These are phyloP conservation scores for Daphoenositta chrysoptera DNA, from an alignment of 2,113 vertebrate species.

Conservation along the genomic window DNA sequence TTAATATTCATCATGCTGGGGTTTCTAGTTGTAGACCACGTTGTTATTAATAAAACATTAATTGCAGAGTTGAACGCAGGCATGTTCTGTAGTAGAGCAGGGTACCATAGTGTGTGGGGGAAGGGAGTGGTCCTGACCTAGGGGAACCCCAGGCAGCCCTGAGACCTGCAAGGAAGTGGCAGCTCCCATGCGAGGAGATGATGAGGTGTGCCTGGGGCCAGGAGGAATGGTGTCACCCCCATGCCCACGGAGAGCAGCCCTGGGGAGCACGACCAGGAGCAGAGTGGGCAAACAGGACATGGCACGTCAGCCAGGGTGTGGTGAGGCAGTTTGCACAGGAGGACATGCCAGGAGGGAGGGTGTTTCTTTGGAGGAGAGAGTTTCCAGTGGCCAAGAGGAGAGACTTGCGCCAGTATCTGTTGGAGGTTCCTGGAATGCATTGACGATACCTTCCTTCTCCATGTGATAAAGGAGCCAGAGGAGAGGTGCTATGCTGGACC, in stretches of 20 bases:
- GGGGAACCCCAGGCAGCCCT: background rate
- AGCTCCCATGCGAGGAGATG: fast-evolving
- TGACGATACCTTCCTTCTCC: background rate
- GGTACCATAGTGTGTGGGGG: fast-evolving
- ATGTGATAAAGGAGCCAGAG: too few species aligned
- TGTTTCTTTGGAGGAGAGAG: background rate
- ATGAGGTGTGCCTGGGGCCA: fast-evolving
- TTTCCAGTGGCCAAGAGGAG: background rate
- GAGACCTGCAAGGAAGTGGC: background rate
- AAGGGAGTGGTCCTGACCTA: background rate
- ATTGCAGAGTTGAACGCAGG: background rate
- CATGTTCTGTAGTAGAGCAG: fast-evolving
- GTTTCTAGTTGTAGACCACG: background rate
- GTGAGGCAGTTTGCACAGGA: background rate
- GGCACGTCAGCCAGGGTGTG: background rate
- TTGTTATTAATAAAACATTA: background rate
- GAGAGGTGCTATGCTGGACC: background rate
- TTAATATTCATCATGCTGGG: background rate
- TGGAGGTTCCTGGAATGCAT: background rate
- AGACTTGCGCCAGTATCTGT: background rate
- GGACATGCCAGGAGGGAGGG: fast-evolving
- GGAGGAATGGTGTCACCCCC: background rate
- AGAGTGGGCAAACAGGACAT: background rate
- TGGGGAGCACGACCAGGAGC: fast-evolving
- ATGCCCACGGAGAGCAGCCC: background rate